Conservation (phyloP, 1,140 invertebrate genomes). For the Panagrolaimus sp. region DNA sequence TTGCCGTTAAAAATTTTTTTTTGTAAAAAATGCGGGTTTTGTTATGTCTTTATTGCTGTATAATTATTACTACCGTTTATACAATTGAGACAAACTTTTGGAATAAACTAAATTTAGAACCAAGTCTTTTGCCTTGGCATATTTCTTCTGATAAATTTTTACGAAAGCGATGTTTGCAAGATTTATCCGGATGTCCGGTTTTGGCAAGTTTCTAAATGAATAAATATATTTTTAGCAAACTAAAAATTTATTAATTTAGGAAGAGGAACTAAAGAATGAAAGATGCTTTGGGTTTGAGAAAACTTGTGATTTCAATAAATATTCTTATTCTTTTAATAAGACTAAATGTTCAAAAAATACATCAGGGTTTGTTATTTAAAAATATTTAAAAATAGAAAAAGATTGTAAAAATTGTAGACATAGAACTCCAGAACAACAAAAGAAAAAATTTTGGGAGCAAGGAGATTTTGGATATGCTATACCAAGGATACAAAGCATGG, state of each 20-base stretch:
- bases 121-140: slow-evolving; percentile 5
- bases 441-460: slow-evolving; percentile 78
- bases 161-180: neutral
- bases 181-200: neutral
- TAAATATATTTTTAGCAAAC: neutral
- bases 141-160: neutral
- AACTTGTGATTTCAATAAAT: neutral
- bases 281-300: slow-evolving; percentile 8
- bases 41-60: neutral
- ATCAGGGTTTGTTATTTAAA: no score
- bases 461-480: slow-evolving; percentile 89
- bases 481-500: slow-evolving; percentile 71
- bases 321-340: neutral
- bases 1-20: neutral
- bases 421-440: slow-evolving; percentile 65
- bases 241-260: neutral
- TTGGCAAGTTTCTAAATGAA: neutral
- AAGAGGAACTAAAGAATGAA: neutral
- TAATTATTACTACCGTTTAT: neutral
- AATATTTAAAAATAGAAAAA: no score
- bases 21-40: neutral
- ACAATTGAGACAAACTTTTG: neutral
- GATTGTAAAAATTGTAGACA: no score
- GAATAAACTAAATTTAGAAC: slow-evolving; percentile 3
- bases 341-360: neutral